These are phyloP conservation scores for Ecdyonurus torrentis DNA, from an alignment of 2,888 invertebrate genomes.

Conservation along the genomic window DNA sequence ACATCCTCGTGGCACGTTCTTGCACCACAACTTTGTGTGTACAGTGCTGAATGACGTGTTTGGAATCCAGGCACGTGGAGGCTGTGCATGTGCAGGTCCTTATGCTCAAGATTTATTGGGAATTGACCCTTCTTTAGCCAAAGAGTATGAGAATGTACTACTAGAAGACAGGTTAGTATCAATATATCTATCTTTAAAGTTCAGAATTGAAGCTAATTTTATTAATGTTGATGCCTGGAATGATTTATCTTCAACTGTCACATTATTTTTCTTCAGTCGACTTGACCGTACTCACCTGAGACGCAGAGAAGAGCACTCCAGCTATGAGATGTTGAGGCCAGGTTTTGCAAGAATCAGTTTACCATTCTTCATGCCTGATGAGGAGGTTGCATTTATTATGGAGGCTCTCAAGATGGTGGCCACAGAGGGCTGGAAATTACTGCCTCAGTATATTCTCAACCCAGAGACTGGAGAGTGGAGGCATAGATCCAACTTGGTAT, in stretches of 20 bases:
- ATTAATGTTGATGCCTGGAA: background rate
- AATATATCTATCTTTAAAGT: no score
- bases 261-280: slow-evolving; percentile 23
- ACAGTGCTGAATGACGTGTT: slow-evolving; percentile 80
- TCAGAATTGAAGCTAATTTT: background rate
- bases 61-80: slow-evolving; percentile 72
- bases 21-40: slow-evolving; percentile 78
- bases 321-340: slow-evolving; percentile 57
- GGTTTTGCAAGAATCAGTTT: slow-evolving; percentile 74
- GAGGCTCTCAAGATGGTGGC: slow-evolving; percentile 77
- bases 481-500: slow-evolving; percentile 54
- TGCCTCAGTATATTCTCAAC: slow-evolving; percentile 77
- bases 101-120: slow-evolving; percentile 75
- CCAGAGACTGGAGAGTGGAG: slow-evolving; percentile 81
- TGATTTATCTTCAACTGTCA: background rate
- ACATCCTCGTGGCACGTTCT: slow-evolving; percentile 61
- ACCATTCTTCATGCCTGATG: slow-evolving; percentile 68
- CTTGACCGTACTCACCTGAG: slow-evolving; percentile 34
- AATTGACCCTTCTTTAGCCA: slow-evolving; percentile 57
- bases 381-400: slow-evolving; percentile 62
- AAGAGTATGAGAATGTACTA: slow-evolving; percentile 54
- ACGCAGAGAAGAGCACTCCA: slow-evolving; percentile 31
- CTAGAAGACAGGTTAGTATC: slow-evolving; percentile 39
- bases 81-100: slow-evolving; percentile 64
- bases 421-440: slow-evolving; percentile 72